Base-by-base conservation (phyloP, 1,140 invertebrate species). In the Ruditapes philippinarum region DNA sequence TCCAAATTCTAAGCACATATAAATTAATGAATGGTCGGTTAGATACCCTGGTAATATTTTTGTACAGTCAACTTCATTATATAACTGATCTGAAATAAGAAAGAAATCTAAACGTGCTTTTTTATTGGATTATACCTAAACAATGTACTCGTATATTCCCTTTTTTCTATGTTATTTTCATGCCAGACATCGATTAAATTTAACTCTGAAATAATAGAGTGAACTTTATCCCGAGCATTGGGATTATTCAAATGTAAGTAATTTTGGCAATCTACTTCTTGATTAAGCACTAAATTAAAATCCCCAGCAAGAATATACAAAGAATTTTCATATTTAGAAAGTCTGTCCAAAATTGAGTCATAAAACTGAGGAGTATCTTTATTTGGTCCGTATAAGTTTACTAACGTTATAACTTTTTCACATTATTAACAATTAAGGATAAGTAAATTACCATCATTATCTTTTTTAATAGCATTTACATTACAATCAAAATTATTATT, bases 371-470 rank as follows among this genome's bases (percentile, higher is more conserved):
- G 89, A 0, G 28, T 25, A 31, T 87, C 84, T 74, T 49, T 57
- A 74, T 90, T 90, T n/a, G 83, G 89, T 2, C 65, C 82, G 25
- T 86, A 90, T 5, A 90, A 22, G 40, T 45, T 74, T 7, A 87
- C 7, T 25, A 73, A 38, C 3, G 76, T 60, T 17, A 81, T 25
- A 7, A 22, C 36, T 17, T 42, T 60, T 22, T 31, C 36, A 19
- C 65, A n/a, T 38, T 82, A 84, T 38, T 70, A 36, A 36, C 36
- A 36, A 68, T 89, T 12, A 40, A 89, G 25, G 28, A 73, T 57
- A 5, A 84, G 19, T 31, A 78, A 19, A 78, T 84, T 89, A 19
- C 88, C 88, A 28, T 38, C 19, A 45, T 38, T 36, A 54, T 78
- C 57, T 51, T 62, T 84, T 3, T 84, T 12, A 19, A 22, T 28